Base-by-base conservation (phyloP, 2,888 invertebrate genomes). In the Linnaemya tessellans region DNA sequence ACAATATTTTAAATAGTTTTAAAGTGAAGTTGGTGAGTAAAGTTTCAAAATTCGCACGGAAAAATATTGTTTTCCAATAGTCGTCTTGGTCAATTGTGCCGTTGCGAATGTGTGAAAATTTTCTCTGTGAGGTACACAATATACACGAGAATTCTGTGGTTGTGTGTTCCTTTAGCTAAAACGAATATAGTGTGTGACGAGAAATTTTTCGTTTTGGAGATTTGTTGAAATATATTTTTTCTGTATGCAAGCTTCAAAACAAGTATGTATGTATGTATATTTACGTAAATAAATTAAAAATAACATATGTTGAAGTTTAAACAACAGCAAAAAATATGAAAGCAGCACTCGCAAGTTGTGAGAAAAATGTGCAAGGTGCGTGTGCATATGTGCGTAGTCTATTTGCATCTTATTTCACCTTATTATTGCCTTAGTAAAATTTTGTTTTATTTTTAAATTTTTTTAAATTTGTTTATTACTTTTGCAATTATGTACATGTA, bases 11-110 rank as follows among this genome's bases (percentile, higher is more conserved):
- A n/a, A 65, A 75, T 70, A 79, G 43, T 35, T 81, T 81, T 77
- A 49, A 64, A 70, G 71, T 79, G 58, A 78, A 82, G 35, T 75
- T 73, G 84, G 84, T 84, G 78, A 86, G 86, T 86, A 79, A 75
- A 67, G 49, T 62, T 60, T 9, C 15, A 49, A 75, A 80, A 79
- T 70, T 38, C 11, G 43, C 22, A 62, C 0, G 71, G 30, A 68
- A 83, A 73, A 56, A 20, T 30, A 43, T 25, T 70, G 58, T 79
- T 82, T 79, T 68, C 18, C 74, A 51, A 60, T 62, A 22, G 41
- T 74, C 70, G 62, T 67, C 58, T 80, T 75, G 49, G 13, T 77
- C 64, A 68, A 62, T 68, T 70, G 62, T 77, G 77, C 71, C 75
- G 70, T 60, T 65, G 73, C 75, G 51, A 81, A 84, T 86, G 80